Evolutionary conservation across 2,113 vertebrate species (phyloP).

Genomic region (Corythaeola cristata): DNA sequence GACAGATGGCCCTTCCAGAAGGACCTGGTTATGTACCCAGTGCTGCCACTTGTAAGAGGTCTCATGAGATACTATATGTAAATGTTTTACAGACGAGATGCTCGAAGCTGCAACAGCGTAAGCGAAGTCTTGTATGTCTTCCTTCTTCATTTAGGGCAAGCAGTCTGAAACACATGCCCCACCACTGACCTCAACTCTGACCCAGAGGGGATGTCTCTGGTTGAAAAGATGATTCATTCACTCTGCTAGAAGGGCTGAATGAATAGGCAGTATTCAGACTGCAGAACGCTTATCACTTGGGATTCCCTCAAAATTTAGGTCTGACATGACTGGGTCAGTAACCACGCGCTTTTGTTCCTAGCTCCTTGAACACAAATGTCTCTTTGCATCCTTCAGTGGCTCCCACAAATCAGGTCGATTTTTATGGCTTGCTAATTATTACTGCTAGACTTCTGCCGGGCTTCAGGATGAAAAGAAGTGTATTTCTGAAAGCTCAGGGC

Average conservation of each 20-base stretch:
- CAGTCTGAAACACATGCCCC: constrained; percentile 13
- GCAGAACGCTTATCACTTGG: constrained; percentile 48
- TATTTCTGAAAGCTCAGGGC: constrained; percentile 34
- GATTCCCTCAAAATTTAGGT: constrained; percentile 66
- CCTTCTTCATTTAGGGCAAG: constrained; percentile 20
- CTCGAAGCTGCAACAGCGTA: not conserved
- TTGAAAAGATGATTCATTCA: constrained; percentile 61
- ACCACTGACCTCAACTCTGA: constrained; percentile 27
- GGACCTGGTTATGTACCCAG: not conserved
- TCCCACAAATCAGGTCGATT: constrained; percentile 63
- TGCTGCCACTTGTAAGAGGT: not conserved
- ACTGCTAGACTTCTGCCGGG: constrained; percentile 50
- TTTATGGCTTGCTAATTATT: constrained; percentile 67
- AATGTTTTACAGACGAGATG: constrained; percentile 20
- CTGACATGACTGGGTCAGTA: constrained; percentile 67
- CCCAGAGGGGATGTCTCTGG: constrained; percentile 53
- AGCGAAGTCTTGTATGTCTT: constrained; percentile 9
- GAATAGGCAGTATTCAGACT: constrained; percentile 54
- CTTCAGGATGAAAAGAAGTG: constrained; percentile 7
- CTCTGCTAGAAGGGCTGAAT: constrained; percentile 32
- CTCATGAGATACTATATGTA: not conserved
- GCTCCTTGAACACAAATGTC: constrained; percentile 48
- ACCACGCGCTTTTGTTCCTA: constrained; percentile 26
- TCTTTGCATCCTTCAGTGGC: constrained; percentile 50
- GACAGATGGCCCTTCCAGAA: constrained; percentile 16